Percentiles rank a stretch among this genome's conserved stretches.
Conservation (phyloP, 2,797 vertebrate species). For the Geotrypetes seraphini region DNA sequence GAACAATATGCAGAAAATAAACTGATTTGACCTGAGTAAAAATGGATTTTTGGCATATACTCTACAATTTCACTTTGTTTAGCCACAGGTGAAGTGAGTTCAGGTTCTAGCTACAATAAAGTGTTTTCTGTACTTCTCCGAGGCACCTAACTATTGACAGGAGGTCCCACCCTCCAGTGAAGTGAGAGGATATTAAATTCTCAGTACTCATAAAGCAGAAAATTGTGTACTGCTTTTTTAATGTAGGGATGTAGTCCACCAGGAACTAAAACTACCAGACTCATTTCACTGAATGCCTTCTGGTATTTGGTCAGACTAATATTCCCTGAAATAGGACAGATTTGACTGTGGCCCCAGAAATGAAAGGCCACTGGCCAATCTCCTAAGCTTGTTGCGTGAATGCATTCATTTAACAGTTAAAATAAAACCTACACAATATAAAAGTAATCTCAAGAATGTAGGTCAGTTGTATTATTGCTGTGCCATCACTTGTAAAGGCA, state of each 20-base stretch:
- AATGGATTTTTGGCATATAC: too few species aligned
- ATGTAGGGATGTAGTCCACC: background rate
- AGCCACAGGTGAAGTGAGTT: too few species aligned
- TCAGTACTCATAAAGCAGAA: background rate
- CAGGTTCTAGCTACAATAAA: too few species aligned
- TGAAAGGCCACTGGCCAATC: slow-evolving; percentile 22
- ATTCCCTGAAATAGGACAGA: background rate
- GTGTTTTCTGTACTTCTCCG: background rate
- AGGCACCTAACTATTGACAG: background rate
- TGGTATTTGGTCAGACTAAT: slow-evolving; percentile 3
- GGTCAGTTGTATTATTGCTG: slow-evolving; percentile 28
- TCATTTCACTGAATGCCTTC: slow-evolving; percentile 1
- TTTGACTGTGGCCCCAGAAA: slow-evolving; percentile 12
- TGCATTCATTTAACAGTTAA: slow-evolving; percentile 15
- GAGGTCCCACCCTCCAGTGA: background rate
- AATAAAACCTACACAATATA: slow-evolving; percentile 14
- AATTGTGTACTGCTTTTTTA: background rate
- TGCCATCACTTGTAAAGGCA: slow-evolving; percentile 21
- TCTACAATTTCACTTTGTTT: too few species aligned
- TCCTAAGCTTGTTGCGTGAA: slow-evolving; percentile 3
- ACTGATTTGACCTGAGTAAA: too few species aligned
- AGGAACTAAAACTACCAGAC: background rate
- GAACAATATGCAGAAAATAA: too few species aligned
- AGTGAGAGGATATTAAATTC: background rate
- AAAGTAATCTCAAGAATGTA: slow-evolving; percentile 26